Percentiles rank a stretch among this genome's conserved stretches.
These are phyloP conservation scores for Ceratotherium simum DNA, from an alignment of 2,113 vertebrate genomes.

Conservation along the genomic window DNA sequence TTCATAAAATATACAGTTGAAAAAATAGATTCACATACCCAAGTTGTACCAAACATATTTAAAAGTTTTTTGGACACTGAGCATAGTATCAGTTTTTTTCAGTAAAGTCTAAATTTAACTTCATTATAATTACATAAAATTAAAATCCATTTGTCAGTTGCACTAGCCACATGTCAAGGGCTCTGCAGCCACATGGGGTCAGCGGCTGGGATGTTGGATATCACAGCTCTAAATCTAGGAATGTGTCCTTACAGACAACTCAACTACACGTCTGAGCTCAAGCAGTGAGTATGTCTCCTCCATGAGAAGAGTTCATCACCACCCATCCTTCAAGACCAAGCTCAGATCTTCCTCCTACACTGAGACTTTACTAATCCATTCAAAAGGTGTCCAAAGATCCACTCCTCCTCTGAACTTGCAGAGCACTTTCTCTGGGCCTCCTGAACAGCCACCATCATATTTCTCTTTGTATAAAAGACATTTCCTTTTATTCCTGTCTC, in stretches of 20 bases:
- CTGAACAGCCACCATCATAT: not conserved
- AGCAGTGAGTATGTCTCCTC: not conserved
- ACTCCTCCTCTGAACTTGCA: not conserved
- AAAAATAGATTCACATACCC: not conserved
- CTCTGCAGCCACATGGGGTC: not conserved
- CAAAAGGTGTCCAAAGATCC: not conserved
- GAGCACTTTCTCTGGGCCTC: not conserved
- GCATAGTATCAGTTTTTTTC: not conserved
- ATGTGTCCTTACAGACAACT: not conserved
- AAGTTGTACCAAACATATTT: not conserved
- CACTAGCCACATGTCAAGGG: not conserved
- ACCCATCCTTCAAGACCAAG: not conserved
- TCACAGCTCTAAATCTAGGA: not conserved
- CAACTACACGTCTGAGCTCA: not conserved
- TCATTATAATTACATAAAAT: not conserved
- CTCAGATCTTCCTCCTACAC: not conserved
- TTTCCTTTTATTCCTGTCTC: not conserved
- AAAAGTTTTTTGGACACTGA: not conserved
- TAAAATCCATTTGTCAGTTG: not conserved
- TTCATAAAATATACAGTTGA: not conserved
- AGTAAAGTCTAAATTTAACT: constrained; percentile 15
- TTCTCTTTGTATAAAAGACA: not conserved
- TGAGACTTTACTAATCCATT: not conserved
- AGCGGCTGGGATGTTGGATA: not conserved
- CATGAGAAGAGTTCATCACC: not conserved